Base-by-base conservation (phyloP, 2,797 vertebrate genomes). In the Antennarius maculatus region DNA sequence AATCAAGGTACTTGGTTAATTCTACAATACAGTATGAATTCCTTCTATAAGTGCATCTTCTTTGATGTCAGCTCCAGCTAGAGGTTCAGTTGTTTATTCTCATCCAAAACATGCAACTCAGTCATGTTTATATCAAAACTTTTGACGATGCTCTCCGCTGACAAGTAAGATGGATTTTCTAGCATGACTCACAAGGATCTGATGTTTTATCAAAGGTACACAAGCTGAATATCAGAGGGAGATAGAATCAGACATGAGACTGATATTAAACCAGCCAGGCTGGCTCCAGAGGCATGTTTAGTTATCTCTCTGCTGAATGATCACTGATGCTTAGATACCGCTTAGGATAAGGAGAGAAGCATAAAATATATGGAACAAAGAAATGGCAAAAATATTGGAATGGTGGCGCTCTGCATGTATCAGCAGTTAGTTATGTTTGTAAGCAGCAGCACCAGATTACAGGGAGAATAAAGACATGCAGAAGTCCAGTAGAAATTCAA, bases 191-290 rank as follows among this genome's bases (percentile, higher is more conserved):
- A 65, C 71, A 70, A 60, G 66, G 54, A 5, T 28, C 61, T 61
- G 64, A 39, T 54, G 62, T 82, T 88, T 74, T 61, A 81, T 79
- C 77, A 76, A 71, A 64, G 58, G 50, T 63, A 67, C 71, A 79
- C 31, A 27, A 74, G 69, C 75, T 49, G 73, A 74, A 81, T 81
- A 83, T 70, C 60, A 61, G 65, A 81, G 31, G 75, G 64, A 72
- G 80, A 82, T 82, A 70, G 77, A 76, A 82, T 78, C 77, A 76
- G 64, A 81, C 69, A 76, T 61, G 59, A 69, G 70, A 76, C 31
- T 72, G 70, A 79, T 64, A 27, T 56, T 54, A 69, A 78, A 77
- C 28, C 49, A 79, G 71, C 16, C 54, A 61, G 43, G 49, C 27
- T 45, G 53, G 61, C 71, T 80, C 55, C 61, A 63, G 56, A 69